Conservation (phyloP, 2,888 invertebrate genomes). For the Dicyrtoma fusca region DNA sequence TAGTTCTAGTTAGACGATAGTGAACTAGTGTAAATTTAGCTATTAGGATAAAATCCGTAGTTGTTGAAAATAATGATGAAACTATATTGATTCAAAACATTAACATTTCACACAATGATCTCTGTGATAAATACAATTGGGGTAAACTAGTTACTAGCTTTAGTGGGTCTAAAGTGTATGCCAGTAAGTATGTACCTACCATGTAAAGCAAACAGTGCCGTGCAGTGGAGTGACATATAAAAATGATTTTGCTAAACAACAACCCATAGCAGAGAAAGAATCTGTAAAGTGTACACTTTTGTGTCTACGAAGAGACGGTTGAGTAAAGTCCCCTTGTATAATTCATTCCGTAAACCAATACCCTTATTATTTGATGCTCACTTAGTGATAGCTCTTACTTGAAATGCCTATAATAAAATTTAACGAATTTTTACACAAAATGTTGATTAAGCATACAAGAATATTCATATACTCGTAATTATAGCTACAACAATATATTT, state of each 20-base stretch:
- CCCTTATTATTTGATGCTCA: conserved; percentile 33
- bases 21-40: too few species aligned
- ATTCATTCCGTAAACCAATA: conserved; percentile 27
- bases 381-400: too few species aligned
- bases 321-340: conserved; percentile 11
- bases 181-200: not conserved
- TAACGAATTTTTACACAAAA: too few species aligned
- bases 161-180: not conserved
- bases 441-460: too few species aligned
- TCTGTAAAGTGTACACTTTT: not conserved
- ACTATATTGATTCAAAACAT: not conserved
- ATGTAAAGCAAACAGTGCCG: not conserved
- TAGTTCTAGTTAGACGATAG: too few species aligned
- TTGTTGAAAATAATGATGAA: not conserved
- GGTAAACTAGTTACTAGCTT: not conserved
- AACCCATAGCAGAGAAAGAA: too few species aligned
- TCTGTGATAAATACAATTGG: conserved; percentile 33
- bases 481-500: too few species aligned
- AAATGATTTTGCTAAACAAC: too few species aligned
- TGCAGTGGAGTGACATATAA: too few species aligned
- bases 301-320: not conserved
- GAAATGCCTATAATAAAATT: too few species aligned
- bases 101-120: conserved; percentile 28
- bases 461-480: too few species aligned
- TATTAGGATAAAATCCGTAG: too few species aligned